phyloP scores from a whole-genome alignment of 2,888 invertebrate genomes.

The Ctenicera cuprea region DNA sequence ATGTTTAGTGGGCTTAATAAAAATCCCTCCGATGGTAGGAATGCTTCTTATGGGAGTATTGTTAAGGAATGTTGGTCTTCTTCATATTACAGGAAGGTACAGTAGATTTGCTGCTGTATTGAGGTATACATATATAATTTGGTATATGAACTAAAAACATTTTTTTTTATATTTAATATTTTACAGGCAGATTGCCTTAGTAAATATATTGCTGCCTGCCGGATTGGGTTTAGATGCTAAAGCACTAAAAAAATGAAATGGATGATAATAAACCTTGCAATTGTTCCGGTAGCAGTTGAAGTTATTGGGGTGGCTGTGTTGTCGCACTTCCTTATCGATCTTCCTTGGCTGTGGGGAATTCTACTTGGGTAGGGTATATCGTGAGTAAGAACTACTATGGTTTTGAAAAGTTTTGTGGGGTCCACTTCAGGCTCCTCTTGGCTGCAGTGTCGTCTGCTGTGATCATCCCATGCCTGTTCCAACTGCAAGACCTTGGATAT shows the following conservation, averaged over 20 bases:
- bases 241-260: constrained; percentile 76
- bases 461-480: constrained; percentile 81
- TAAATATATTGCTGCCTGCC: constrained; percentile 79
- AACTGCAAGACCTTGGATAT: constrained; percentile 77
- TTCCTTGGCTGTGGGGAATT: constrained; percentile 79
- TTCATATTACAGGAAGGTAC: constrained; percentile 72
- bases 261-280: constrained; percentile 75
- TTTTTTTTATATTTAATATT: constrained; percentile 1
- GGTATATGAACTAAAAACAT: no score
- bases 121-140: no score
- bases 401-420: constrained; percentile 60
- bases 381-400: constrained; percentile 54
- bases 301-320: constrained; percentile 74
- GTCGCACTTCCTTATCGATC: constrained; percentile 74
- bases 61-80: constrained; percentile 73
- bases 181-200: constrained; percentile 77
- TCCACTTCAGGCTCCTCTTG: constrained; percentile 74
- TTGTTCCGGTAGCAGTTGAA: constrained; percentile 78
- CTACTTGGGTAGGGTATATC: constrained; percentile 72
- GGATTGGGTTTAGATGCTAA: constrained; percentile 79
- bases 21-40: constrained; percentile 77
- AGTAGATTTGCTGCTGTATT: constrained; percentile 72
- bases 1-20: constrained; percentile 55
- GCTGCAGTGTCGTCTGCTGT: constrained; percentile 85
- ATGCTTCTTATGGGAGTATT: constrained; percentile 79